Percentiles rank a stretch among this genome's conserved stretches.
phyloP scores from a whole-genome alignment of 2,888 invertebrate genomes.

The Drosophila planitibia region DNA sequence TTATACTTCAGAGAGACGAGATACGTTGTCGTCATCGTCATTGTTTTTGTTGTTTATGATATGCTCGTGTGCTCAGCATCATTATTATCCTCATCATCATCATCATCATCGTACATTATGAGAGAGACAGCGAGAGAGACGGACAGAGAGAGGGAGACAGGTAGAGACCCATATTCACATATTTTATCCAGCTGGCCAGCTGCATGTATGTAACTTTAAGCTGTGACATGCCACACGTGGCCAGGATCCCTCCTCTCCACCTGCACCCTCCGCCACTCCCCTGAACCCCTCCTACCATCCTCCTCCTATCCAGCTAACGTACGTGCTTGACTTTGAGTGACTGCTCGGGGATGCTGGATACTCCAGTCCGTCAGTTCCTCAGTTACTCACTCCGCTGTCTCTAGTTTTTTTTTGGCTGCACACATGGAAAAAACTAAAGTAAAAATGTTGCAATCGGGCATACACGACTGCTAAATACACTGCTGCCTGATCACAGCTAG shows the following conservation, averaged over 20 bases:
- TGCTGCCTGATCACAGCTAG: not conserved
- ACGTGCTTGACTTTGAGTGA: constrained; percentile 78
- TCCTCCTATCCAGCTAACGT: constrained; percentile 28
- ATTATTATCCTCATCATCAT: constrained; percentile 45
- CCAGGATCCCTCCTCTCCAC: not conserved
- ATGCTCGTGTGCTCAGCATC: constrained; percentile 34
- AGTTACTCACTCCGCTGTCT: not conserved
- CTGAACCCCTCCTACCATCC: not conserved
- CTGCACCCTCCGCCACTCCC: not conserved
- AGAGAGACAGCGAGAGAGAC: not conserved
- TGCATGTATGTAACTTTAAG: constrained; percentile 75
- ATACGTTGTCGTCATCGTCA: constrained; percentile 39
- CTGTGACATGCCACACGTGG: constrained; percentile 69
- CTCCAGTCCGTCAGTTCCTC: not conserved
- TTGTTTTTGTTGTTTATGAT: constrained; percentile 72
- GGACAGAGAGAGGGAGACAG: not conserved
- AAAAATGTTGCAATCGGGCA: not conserved
- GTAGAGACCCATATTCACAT: not conserved
- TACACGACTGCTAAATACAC: not conserved
- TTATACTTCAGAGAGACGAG: constrained; percentile 63
- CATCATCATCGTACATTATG: constrained; percentile 55
- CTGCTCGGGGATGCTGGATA: constrained; percentile 12
- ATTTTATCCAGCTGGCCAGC: constrained; percentile 26
- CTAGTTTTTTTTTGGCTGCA: constrained; percentile 51
- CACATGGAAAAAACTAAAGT: constrained; percentile 37